Percentiles rank a stretch among this genome's conserved stretches.
phyloP scores from a whole-genome alignment of 2,797 vertebrate species.

The Myotis myotis region DNA sequence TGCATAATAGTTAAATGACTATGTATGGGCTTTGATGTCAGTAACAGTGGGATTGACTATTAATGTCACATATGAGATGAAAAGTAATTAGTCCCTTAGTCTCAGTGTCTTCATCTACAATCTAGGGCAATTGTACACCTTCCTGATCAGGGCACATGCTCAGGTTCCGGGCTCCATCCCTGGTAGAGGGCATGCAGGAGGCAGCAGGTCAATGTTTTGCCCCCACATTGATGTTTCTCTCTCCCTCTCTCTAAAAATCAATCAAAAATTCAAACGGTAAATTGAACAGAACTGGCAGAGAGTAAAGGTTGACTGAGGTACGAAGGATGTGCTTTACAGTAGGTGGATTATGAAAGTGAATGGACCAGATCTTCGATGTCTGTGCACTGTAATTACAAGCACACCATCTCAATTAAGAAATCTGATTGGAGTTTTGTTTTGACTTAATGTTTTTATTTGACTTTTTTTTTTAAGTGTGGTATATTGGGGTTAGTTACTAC shows the following conservation, averaged over 20 bases:
- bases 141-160: background rate
- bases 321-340: background rate
- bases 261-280: background rate
- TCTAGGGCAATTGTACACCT: background rate
- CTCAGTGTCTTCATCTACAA: background rate
- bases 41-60: background rate
- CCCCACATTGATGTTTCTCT: background rate
- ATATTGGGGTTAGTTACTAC: background rate
- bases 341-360: background rate
- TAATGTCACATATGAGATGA: background rate
- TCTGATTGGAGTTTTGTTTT: background rate
- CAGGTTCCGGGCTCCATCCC: background rate
- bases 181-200: background rate
- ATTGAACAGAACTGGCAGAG: background rate
- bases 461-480: background rate
- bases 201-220: background rate
- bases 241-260: background rate
- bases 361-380: background rate
- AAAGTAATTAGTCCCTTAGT: background rate
- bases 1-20: background rate
- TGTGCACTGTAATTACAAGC: background rate
- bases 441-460: background rate
- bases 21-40: background rate
- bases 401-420: background rate
- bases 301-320: background rate